phyloP scores from a whole-genome alignment of 2,113 vertebrate species.

The Cebus imitator region DNA sequence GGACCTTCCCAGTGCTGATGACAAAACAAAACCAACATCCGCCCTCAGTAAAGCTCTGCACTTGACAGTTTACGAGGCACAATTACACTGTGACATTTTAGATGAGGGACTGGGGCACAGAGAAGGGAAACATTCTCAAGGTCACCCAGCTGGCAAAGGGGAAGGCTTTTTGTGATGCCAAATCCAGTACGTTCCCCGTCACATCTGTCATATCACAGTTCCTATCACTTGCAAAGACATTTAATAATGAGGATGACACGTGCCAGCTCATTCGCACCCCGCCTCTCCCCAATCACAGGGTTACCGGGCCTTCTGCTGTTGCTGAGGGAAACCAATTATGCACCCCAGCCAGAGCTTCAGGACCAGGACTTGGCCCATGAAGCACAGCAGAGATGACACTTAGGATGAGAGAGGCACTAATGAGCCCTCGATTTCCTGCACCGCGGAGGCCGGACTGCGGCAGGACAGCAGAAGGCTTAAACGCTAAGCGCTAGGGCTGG shows the following conservation, averaged over 20 bases:
- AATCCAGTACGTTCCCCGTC: not conserved
- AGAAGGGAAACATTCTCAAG: not conserved
- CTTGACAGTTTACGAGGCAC: not conserved
- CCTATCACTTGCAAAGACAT: not conserved
- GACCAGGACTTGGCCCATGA: not conserved
- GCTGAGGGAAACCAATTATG: not conserved
- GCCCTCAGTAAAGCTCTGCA: not conserved
- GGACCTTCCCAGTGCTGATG: not conserved
- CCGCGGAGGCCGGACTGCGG: not conserved
- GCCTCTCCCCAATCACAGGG: not conserved
- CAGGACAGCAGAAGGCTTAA: not conserved
- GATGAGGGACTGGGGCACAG: not conserved
- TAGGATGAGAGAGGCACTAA: not conserved
- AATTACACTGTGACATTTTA: not conserved
- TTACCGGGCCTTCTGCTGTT: not conserved
- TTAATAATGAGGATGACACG: not conserved
- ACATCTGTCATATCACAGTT: not conserved
- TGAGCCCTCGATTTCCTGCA: not conserved
- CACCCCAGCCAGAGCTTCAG: not conserved
- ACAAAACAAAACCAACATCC: not conserved
- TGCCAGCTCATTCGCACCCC: constrained; percentile 23
- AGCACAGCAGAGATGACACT: not conserved
- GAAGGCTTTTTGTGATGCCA: not conserved
- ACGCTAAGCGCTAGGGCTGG: not conserved
- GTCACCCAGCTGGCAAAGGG: not conserved